Evolutionary conservation across 1,140 invertebrate species (phyloP).

Genomic region (Achroia grisella): DNA sequence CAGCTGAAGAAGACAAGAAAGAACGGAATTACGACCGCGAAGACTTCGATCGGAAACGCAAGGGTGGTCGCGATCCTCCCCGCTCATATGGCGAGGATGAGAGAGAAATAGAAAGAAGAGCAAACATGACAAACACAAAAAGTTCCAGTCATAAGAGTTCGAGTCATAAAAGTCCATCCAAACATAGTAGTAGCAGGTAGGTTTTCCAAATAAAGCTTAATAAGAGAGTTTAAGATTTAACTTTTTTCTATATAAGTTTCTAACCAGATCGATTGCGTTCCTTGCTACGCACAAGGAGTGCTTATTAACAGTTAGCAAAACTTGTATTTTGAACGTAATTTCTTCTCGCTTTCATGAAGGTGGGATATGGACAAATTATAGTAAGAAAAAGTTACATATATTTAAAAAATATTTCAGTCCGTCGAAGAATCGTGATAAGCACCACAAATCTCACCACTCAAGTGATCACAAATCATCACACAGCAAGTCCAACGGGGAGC

Average conservation of each 20-base stretch:
- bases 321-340: too few species aligned
- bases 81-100: conserved; percentile 37
- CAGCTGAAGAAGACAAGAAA: conserved; percentile 91
- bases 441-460: conserved; percentile 48
- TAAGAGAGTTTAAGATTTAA: too few species aligned
- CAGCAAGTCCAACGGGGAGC: conserved; percentile 62
- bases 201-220: background rate
- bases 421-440: conserved; percentile 67
- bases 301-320: too few species aligned
- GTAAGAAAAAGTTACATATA: too few species aligned
- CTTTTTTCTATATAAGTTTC: too few species aligned
- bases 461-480: conserved; percentile 32
- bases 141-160: conserved; percentile 45
- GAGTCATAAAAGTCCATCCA: conserved; percentile 63
- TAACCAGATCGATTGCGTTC: too few species aligned
- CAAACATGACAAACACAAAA: conserved; percentile 44
- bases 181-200: conserved; percentile 56
- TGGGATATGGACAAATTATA: too few species aligned
- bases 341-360: too few species aligned
- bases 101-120: conserved; percentile 40
- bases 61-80: conserved; percentile 58
- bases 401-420: conserved; percentile 34
- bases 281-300: too few species aligned
- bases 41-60: conserved; percentile 76
- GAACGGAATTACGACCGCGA: conserved; percentile 77